phyloP scores from a whole-genome alignment of 2,113 vertebrate species.

The Sialia sialis region DNA sequence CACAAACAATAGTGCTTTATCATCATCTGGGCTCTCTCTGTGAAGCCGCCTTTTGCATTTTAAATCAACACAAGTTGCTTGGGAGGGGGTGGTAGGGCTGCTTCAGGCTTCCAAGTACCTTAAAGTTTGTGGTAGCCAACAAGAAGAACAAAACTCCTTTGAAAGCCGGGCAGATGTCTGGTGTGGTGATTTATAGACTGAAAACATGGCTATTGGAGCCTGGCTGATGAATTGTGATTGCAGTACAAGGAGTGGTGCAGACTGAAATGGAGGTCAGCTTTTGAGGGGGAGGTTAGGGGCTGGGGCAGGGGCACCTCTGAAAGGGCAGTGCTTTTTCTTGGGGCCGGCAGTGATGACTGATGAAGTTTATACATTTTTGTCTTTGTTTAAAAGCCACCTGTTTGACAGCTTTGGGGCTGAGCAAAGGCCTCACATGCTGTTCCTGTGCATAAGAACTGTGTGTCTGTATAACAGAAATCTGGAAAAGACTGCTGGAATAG shows the following conservation, averaged over 20 bases:
- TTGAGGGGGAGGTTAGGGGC: conserved; percentile 45
- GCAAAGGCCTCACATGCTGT: conserved; percentile 25
- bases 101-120: conserved; percentile 7
- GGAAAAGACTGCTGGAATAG: not conserved
- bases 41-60: conserved; percentile 37
- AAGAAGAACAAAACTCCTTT: conserved; percentile 62
- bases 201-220: conserved; percentile 53
- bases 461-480: not conserved
- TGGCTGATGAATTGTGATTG: conserved; percentile 51
- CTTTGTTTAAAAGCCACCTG: conserved; percentile 63
- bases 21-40: conserved; percentile 37
- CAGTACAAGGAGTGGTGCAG: conserved; percentile 34
- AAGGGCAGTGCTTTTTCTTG: conserved; percentile 47
- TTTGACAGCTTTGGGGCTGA: not conserved
- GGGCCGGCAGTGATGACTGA: conserved; percentile 35
- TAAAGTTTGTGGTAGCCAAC: conserved; percentile 40
- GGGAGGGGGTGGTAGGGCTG: not conserved
- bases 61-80: conserved; percentile 18
- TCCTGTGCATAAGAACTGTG: not conserved
- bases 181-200: conserved; percentile 60
- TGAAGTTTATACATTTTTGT: conserved; percentile 50
- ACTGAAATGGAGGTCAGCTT: conserved; percentile 58
- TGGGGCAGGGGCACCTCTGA: conserved; percentile 44
- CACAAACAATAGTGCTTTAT: conserved; percentile 51
- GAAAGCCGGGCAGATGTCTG: conserved; percentile 44